Conservation (phyloP, 2,797 vertebrate genomes). For the Luscinia megarhynchos region DNA sequence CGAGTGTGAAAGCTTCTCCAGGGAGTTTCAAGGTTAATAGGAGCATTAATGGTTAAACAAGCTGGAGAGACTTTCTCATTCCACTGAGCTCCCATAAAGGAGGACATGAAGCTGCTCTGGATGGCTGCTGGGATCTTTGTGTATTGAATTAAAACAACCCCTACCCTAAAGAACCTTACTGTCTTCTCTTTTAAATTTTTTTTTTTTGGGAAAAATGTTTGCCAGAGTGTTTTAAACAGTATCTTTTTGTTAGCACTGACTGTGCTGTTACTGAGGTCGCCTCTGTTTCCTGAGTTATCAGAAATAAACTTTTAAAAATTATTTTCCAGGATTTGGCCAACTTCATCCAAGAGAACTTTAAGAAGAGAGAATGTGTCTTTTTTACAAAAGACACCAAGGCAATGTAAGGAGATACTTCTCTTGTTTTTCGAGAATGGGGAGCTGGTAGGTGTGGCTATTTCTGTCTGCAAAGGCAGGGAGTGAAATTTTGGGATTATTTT, state of each 20-base stretch:
- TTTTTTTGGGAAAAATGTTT: not conserved
- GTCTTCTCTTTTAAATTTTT: accelerated
- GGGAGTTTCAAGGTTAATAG: not conserved
- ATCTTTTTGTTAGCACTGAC: not conserved
- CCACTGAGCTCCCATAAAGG: not conserved
- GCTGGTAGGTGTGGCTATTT: not conserved
- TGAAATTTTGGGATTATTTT: not conserved
- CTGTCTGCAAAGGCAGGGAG: not conserved
- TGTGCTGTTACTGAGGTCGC: not conserved
- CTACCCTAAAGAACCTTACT: accelerated
- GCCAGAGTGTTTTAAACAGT: not conserved
- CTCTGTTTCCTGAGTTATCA: not conserved
- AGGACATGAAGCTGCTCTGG: not conserved
- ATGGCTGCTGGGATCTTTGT: not conserved
- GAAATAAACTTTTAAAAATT: not conserved
- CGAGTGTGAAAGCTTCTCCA: not conserved
- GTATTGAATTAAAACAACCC: not conserved
- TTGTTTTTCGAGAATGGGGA: accelerated
- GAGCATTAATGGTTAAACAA: not conserved
- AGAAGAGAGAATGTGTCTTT: constrained; percentile 82
- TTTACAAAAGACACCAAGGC: constrained; percentile 82
- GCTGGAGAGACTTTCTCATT: not conserved
- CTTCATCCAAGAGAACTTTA: constrained; percentile 83
- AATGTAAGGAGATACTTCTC: constrained; percentile 66
- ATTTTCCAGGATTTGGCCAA: constrained; percentile 76